Percentiles rank a stretch among this genome's conserved stretches.
Conservation (phyloP, 2,797 vertebrate species). For the Neomorphus geoffroyi region DNA sequence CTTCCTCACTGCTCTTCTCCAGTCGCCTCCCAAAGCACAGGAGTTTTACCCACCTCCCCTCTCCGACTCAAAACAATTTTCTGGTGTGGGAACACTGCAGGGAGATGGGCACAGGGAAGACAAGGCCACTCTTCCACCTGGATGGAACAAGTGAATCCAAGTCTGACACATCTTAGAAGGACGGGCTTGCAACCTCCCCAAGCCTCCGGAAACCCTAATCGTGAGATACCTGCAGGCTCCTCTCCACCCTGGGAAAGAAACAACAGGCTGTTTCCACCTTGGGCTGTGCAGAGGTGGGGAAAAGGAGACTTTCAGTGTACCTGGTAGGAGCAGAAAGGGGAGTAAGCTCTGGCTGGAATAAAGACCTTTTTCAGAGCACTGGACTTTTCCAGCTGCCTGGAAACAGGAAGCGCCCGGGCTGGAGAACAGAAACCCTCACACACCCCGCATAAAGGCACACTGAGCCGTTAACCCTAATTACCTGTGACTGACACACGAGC, state of each 20-base stretch:
- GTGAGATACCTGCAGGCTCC: not conserved
- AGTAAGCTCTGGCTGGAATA: slow-evolving; percentile 60
- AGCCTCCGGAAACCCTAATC: accelerated
- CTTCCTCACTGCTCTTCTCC: not conserved
- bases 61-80: accelerated
- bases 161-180: not conserved
- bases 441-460: slow-evolving; percentile 70
- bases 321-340: slow-evolving; percentile 15
- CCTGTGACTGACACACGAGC: slow-evolving; percentile 77
- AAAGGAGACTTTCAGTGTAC: slow-evolving; percentile 39
- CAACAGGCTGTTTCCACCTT: not conserved
- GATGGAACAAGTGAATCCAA: not conserved
- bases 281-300: not conserved
- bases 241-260: not conserved
- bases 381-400: slow-evolving; percentile 80
- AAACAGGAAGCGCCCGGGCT: slow-evolving; percentile 78
- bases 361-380: slow-evolving; percentile 77
- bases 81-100: not conserved
- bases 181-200: accelerated
- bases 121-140: not conserved
- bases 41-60: not conserved
- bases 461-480: slow-evolving; percentile 78
- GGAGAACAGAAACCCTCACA: slow-evolving; percentile 81
- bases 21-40: not conserved
- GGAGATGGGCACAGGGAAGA: not conserved